Evolutionary conservation across 2,113 vertebrate species (phyloP).

Genomic region (Chaetodon auriga): DNA sequence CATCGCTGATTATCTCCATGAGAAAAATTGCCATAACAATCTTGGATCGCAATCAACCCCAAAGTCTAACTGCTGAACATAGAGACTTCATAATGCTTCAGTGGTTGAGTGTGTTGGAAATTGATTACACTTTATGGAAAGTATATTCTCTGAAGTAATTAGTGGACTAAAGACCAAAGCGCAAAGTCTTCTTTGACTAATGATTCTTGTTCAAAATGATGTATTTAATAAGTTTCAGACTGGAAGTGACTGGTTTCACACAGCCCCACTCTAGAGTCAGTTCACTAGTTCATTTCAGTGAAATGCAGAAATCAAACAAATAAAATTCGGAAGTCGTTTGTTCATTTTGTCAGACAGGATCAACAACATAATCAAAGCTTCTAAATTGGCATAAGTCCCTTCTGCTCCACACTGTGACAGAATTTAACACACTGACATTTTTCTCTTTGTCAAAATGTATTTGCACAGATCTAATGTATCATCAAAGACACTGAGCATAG

Average conservation of each 20-base stretch:
- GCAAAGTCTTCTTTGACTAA: constrained; percentile 16
- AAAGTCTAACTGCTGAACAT: constrained; percentile 25
- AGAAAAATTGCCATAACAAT: constrained; percentile 21
- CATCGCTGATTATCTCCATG: constrained; percentile 22
- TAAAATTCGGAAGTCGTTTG: neutral
- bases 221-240: constrained; percentile 12
- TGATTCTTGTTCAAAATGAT: constrained; percentile 11
- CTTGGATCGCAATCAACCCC: constrained; percentile 25
- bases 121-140: constrained; percentile 10
- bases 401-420: neutral
- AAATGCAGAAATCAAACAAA: neutral
- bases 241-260: neutral
- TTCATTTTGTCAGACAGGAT: neutral
- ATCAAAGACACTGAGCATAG: neutral
- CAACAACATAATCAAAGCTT: neutral
- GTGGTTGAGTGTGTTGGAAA: constrained; percentile 10
- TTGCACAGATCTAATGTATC: constrained; percentile 7
- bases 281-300: neutral
- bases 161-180: neutral
- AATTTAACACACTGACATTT: neutral
- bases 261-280: neutral
- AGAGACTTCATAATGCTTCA: neutral
- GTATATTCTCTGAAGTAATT: neutral
- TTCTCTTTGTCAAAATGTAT: neutral
- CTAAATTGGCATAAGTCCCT: neutral